Evolutionary conservation across 2,888 invertebrate genomes (phyloP), one percentile per base, ranked within the genome.

Genomic region (Coecobrya sp.): DNA sequence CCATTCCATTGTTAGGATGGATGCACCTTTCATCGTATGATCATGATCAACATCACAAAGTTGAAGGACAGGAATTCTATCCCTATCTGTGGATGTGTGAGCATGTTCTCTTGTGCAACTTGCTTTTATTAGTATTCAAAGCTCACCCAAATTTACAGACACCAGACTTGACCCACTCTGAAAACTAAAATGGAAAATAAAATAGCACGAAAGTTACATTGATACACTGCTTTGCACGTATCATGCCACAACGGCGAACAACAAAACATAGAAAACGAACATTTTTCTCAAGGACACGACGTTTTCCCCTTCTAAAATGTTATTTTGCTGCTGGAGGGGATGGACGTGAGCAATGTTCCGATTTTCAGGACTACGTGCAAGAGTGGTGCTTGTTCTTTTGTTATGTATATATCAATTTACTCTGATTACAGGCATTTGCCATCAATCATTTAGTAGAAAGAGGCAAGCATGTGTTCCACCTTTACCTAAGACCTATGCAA

Each of bases 371-470:
- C 13, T 68, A 30, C 30, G 68, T 68, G 27, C 30, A 27, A 68
- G 16, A 30, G 4, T 1, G 13, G 30, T 13, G 27, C 16, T 30
- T 30, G 11, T 68, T 30, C 16, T 30, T 30, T 5, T 62, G 62
- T 7, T 59, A 7, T 25, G 22, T 62, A 68, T 68, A 30, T 68
- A 68, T 68, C 68, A 68, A 68, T 68, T 68, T 68, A 16, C 30
- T 68, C n/a, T 68, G 30, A 68, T 68, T 30, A 30, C 16, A 68
- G 68, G 30, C 25, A 30, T 30, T 68, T 68, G 25, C 30, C 13
- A 68, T 68, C 68, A 68, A 68, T 68, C 68, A 68, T 68, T 68
- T 68, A 30, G 68, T 16, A 16, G 30, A 65, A 65, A 27, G 19
- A 27, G 27, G 65, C 65, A 27, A 27, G 27, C 65, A 68, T 8